Evolutionary conservation across 2,113 vertebrate genomes (phyloP).

Genomic region (Tonatia bakeri): DNA sequence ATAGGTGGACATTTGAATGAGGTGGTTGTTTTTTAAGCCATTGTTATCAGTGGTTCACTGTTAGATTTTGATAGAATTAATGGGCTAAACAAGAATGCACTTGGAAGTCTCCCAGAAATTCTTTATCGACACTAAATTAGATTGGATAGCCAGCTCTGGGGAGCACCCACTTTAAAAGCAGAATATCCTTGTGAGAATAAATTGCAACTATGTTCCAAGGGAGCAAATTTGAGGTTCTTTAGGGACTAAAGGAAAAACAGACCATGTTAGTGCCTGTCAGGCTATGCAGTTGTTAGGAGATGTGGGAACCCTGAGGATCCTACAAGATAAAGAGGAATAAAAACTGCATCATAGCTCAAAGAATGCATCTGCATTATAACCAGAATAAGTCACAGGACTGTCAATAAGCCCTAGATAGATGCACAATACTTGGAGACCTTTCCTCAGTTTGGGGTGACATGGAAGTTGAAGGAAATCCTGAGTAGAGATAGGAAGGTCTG

Average conservation of each 20-base stretch:
- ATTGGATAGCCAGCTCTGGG: background rate
- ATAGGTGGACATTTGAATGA: background rate
- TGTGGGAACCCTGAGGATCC: background rate
- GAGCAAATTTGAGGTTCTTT: background rate
- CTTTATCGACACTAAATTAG: background rate
- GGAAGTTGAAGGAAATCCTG: background rate
- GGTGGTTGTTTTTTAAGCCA: background rate
- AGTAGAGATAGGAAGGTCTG: background rate
- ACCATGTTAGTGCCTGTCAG: background rate
- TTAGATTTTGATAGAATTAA: conserved; percentile 10
- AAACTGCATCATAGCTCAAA: background rate
- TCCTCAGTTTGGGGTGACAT: background rate
- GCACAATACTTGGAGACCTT: background rate
- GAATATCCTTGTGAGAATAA: conserved; percentile 16
- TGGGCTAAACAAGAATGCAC: background rate
- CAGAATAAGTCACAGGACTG: background rate
- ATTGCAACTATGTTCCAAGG: background rate
- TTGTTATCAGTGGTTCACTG: background rate
- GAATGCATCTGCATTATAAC: background rate
- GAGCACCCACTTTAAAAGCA: background rate
- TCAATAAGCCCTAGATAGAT: background rate
- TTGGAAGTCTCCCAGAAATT: conserved; percentile 6
- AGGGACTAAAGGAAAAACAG: background rate
- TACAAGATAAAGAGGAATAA: background rate
- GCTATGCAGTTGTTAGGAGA: background rate